These are phyloP conservation scores for Palythoa grandis DNA, from an alignment of 92 coral and sea anemone species.

Conservation along the genomic window DNA sequence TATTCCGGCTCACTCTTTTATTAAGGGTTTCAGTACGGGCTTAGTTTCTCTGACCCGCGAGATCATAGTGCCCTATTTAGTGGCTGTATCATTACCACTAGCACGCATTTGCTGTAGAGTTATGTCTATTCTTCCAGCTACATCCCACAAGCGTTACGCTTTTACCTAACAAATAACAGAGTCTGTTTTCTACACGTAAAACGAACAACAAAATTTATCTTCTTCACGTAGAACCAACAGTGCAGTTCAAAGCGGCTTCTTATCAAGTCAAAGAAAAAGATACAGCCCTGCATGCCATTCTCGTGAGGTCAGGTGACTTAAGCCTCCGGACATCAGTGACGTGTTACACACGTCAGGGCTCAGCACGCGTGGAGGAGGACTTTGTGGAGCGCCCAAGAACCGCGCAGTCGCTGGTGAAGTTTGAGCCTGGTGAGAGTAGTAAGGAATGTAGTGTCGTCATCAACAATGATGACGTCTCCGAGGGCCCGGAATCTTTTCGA, in stretches of 20 bases:
- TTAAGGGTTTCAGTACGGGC: too few species aligned
- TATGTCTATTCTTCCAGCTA: too few species aligned
- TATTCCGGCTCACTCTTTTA: too few species aligned
- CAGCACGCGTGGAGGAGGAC: conserved; percentile 82
- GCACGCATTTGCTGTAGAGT: neutral
- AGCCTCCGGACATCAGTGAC: conserved; percentile 70
- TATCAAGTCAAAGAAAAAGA: conserved; percentile 63
- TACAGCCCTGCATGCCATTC: conserved; percentile 60
- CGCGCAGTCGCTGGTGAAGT: conserved; percentile 68
- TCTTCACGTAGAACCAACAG: conserved; percentile 70
- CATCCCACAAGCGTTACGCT: too few species aligned
- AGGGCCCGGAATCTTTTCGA: conserved; percentile 75
- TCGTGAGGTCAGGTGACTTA: conserved; percentile 91
- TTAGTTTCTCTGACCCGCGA: too few species aligned
- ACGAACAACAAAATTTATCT: neutral
- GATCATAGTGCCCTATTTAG: too few species aligned
- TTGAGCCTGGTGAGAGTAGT: conserved; percentile 74
- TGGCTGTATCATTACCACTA: too few species aligned
- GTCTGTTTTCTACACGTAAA: neutral
- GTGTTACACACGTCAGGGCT: conserved; percentile 86
- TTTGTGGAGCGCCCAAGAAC: conserved; percentile 84
- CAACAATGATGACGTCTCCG: conserved; percentile 71
- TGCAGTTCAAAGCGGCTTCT: conserved; percentile 71
- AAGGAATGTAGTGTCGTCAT: conserved; percentile 78
- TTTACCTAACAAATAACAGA: neutral